phyloP scores from a whole-genome alignment of 2,113 vertebrate genomes.

The Genyomyrus donnyi region DNA sequence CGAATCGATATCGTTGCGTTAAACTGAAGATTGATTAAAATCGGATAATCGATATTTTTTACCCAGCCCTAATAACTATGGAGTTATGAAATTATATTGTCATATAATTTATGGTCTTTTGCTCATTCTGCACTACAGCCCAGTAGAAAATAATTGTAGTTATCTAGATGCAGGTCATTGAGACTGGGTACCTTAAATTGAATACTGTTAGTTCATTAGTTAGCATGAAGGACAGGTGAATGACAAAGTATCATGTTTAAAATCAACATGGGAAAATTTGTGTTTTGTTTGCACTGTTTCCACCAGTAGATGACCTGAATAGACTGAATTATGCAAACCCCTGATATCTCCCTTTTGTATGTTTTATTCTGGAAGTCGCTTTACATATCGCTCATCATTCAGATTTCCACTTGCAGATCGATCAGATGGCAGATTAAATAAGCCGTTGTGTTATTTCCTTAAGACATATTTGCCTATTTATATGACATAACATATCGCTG shows the following conservation, averaged over 20 bases:
- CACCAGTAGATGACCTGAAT: not conserved
- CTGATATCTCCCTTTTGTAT: not conserved
- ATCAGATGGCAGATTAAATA: not conserved
- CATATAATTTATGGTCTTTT: not conserved
- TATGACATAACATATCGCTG: not conserved
- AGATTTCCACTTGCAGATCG: not conserved
- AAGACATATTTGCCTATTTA: not conserved
- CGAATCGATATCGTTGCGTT: no score
- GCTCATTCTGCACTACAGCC: constrained; percentile 6
- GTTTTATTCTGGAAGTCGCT: not conserved
- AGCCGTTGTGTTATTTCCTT: not conserved
- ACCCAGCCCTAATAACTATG: not conserved
- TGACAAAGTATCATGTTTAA: not conserved
- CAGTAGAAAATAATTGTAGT: not conserved
- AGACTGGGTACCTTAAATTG: not conserved
- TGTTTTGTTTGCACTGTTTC: not conserved
- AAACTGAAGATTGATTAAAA: no score
- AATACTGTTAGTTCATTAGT: not conserved
- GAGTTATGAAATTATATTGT: not conserved
- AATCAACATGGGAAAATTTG: not conserved
- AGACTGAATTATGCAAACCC: not conserved
- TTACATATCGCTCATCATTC: not conserved
- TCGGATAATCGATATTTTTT: no score
- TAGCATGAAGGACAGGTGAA: not conserved
- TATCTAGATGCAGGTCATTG: not conserved